phyloP scores from a whole-genome alignment of 2,797 vertebrate genomes.

The Pipistrellus pygmaeus region DNA sequence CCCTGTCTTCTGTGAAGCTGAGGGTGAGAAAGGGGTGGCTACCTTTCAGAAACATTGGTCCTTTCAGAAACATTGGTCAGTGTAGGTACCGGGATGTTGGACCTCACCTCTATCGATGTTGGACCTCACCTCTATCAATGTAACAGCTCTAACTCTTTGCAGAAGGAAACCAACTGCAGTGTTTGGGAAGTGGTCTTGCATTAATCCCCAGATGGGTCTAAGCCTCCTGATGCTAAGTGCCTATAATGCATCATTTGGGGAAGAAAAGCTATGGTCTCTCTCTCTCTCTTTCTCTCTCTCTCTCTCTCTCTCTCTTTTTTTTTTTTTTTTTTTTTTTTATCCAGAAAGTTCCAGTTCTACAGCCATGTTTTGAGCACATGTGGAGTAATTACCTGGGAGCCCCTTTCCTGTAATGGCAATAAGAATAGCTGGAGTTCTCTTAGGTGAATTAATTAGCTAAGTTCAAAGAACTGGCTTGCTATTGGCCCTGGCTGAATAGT shows the following conservation, averaged over 20 bases:
- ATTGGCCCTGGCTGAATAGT: background rate
- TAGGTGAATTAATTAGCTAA: background rate
- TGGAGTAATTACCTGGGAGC: background rate
- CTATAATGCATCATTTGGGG: background rate
- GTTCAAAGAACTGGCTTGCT: background rate
- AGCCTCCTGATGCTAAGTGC: background rate
- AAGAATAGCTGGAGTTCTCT: background rate
- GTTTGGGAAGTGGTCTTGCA: background rate
- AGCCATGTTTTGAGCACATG: background rate
- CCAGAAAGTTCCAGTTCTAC: no score
- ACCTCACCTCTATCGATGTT: background rate
- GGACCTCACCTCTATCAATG: background rate
- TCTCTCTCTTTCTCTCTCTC: background rate
- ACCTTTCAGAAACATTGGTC: background rate
- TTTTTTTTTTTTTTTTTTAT: background rate
- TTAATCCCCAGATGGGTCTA: background rate
- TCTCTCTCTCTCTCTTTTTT: background rate
- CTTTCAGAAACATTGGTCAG: background rate
- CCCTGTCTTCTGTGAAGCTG: background rate
- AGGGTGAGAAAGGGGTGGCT: background rate
- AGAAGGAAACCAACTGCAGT: background rate
- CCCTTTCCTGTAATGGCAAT: background rate
- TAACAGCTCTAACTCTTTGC: background rate
- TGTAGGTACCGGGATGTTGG: background rate
- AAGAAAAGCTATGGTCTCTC: background rate